Percentiles rank a stretch among this genome's conserved stretches.
Conservation (phyloP, 2,113 vertebrate species). For the Myxocyprinus asiaticus region DNA sequence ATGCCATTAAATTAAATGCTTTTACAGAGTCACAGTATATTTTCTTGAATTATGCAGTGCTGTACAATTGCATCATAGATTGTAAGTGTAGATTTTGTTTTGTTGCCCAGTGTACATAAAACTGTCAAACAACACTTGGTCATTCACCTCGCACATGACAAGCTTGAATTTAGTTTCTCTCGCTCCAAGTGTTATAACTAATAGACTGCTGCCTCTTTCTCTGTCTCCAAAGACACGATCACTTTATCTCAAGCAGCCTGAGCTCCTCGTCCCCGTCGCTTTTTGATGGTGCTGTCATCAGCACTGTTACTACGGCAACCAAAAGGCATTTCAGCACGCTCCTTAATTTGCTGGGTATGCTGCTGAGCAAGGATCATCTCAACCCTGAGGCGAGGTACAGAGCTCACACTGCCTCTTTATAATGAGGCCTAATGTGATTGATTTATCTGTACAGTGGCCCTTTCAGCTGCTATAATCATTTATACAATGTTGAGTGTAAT, state of each 20-base stretch:
- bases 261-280: conserved; percentile 96
- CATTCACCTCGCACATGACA: not conserved
- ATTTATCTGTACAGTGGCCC: not conserved
- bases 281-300: conserved; percentile 96
- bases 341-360: conserved; percentile 85
- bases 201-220: no score
- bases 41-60: not conserved
- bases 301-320: conserved; percentile 96
- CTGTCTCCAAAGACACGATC: conserved; percentile 84
- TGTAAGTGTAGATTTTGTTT: not conserved
- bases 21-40: not conserved
- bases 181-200: not conserved
- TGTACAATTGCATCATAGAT: no score
- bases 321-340: conserved; percentile 97
- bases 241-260: conserved; percentile 98
- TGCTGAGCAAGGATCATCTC: conserved; percentile 90
- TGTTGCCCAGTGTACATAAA: not conserved
- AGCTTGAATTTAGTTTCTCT: not conserved
- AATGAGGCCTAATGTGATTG: not conserved
- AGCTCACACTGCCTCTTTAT: not conserved
- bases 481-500: not conserved
- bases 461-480: conserved; percentile 1
- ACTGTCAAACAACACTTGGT: not conserved
- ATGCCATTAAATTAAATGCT: not conserved
- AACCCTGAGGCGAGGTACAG: conserved; percentile 86